Conservation (phyloP, 2,888 invertebrate species). For the Strigamia maritima region DNA sequence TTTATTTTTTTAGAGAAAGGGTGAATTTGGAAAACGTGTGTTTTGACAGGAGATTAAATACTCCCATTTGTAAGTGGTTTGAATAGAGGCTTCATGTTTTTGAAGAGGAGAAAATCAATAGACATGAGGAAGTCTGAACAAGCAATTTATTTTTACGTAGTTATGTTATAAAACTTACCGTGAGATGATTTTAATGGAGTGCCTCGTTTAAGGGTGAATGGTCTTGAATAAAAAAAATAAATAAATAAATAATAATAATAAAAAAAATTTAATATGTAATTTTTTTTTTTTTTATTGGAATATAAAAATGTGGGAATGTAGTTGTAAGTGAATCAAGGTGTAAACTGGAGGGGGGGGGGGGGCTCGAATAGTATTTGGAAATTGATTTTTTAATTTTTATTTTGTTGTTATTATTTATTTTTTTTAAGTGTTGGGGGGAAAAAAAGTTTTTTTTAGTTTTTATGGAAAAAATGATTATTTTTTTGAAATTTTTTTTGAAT, state of each 20-base stretch:
- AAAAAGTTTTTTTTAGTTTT: no score
- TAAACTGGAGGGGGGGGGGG: no score
- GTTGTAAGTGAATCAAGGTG: no score
- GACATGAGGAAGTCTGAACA: constrained; percentile 34
- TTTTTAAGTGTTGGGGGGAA: no score
- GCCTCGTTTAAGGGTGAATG: background rate
- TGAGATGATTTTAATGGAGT: constrained; percentile 13
- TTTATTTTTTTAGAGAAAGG: background rate
- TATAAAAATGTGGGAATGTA: no score
- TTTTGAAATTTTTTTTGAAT: background rate
- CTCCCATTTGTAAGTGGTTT: constrained; percentile 32
- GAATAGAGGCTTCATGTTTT: constrained; percentile 34
- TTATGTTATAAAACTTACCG: constrained; percentile 27
- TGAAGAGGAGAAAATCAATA: constrained; percentile 29
- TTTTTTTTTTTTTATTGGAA: background rate
- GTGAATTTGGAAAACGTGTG: constrained; percentile 9
- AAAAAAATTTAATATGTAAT: background rate
- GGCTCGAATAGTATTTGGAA: no score
- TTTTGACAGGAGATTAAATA: constrained; percentile 34
- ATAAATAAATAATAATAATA: background rate
- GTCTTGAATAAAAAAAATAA: background rate
- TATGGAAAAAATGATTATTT: no score
- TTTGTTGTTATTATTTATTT: no score
- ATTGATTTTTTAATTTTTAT: no score
- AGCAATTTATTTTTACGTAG: constrained; percentile 31